phyloP scores from a whole-genome alignment of 2,888 invertebrate species.

The Ichneumon xanthorius region DNA sequence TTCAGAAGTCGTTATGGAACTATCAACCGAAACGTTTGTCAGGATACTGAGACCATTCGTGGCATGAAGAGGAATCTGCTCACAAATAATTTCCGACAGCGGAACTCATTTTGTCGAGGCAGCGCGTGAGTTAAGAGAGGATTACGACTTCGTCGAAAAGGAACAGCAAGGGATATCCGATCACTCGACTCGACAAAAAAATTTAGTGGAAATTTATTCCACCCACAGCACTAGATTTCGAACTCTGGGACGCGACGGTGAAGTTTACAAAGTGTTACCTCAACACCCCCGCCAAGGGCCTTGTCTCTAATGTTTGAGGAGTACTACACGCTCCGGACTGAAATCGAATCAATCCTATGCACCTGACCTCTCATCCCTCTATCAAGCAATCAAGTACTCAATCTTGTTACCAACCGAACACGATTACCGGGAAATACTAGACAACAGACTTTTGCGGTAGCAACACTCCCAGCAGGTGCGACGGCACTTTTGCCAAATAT shows the following conservation, averaged over 20 bases:
- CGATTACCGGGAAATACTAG: conserved; percentile 36
- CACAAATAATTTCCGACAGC: conserved; percentile 76
- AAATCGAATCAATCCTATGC: conserved; percentile 63
- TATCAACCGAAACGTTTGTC: conserved; percentile 77
- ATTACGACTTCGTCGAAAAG: conserved; percentile 45
- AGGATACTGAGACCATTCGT: conserved; percentile 74
- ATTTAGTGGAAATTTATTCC: conserved; percentile 45
- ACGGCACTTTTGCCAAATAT: conserved; percentile 67
- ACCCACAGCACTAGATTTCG: conserved; percentile 31
- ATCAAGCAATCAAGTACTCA: conserved; percentile 53
- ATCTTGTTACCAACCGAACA: conserved; percentile 46
- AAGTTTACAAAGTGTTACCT: conserved; percentile 5
- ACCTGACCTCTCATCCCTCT: conserved; percentile 27
- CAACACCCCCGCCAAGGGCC: conserved; percentile 7
- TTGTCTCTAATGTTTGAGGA: conserved; percentile 45
- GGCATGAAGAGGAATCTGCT: conserved; percentile 73
- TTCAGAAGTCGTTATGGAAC: conserved; percentile 75
- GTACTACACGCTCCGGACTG: conserved; percentile 64
- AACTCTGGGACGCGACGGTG: conserved; percentile 24
- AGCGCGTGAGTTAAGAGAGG: conserved; percentile 52
- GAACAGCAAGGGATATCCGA: conserved; percentile 6
- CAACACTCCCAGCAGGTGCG: conserved; percentile 67
- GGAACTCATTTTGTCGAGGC: conserved; percentile 79
- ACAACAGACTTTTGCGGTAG: conserved; percentile 67
- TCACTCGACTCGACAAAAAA: not conserved